A percentile compares a stretch with the other conserved stretches of the same genome.
These are phyloP conservation scores for Macropodus opercularis DNA, from an alignment of 2,797 vertebrate species.

Conservation along the genomic window DNA sequence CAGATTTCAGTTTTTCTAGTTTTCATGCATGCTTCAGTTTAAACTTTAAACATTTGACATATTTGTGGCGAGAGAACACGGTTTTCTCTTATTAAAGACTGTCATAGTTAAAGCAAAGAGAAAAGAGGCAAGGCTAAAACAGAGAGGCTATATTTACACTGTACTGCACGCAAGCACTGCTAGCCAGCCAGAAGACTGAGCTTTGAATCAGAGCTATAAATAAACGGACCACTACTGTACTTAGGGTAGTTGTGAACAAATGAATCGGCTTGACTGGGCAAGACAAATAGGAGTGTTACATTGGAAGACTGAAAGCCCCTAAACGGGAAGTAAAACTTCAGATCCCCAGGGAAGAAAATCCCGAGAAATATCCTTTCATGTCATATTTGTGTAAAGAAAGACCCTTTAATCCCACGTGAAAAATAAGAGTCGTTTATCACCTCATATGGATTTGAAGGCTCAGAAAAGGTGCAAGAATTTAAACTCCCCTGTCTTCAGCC, in stretches of 20 bases:
- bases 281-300: conserved; percentile 58
- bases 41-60: conserved; percentile 47
- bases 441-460: conserved; percentile 10
- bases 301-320: conserved; percentile 16
- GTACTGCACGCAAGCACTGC: conserved; percentile 34
- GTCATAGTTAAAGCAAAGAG: conserved; percentile 26
- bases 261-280: conserved; percentile 59
- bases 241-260: conserved; percentile 56
- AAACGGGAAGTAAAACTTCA: conserved; percentile 4
- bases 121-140: conserved; percentile 26
- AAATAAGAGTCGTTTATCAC: conserved; percentile 40
- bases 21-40: conserved; percentile 42
- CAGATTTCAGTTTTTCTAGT: conserved; percentile 61
- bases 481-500: background rate
- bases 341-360: conserved; percentile 27
- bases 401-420: conserved; percentile 21
- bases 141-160: conserved; percentile 58
- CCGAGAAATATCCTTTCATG: conserved; percentile 23
- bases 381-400: conserved; percentile 35
- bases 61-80: conserved; percentile 18
- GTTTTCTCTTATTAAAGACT: no score
- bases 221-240: conserved; percentile 56
- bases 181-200: conserved; percentile 56
- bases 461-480: background rate
- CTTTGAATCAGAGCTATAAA: conserved; percentile 67